Base-by-base conservation (phyloP, 2,113 vertebrate species). In the Regulus satrapa region DNA sequence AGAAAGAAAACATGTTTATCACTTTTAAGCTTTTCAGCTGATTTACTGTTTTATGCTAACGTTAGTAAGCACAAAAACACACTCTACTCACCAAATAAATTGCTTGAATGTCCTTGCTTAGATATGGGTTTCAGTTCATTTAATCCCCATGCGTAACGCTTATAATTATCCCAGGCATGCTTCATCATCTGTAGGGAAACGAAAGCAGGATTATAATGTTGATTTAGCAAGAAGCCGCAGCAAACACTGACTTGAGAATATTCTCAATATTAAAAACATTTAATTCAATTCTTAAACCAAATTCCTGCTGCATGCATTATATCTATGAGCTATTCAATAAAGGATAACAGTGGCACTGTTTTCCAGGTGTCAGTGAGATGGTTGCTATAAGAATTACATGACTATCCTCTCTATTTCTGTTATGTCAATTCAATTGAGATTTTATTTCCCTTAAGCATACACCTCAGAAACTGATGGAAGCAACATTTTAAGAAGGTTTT, bases 41-140 rank as follows among this genome's bases (percentile, higher is more conserved):
- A 91, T 95, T 93, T 93, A 88, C 75, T 64, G 79, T 90, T 93
- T 83, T 55, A 92, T 45, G 68, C 38, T 93, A 91, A 79, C 46
- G 62, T 95, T 85, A 97, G 64, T 92, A 95, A 96, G 85, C 83
- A 97, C 71, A 88, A 97, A 97, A 96, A 74, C 45, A 94, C 54
- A 83, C 58, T 92, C 66, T 97, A 99, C 99, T 99, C 97, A 99
- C 99, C 99, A 98, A 99, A 99, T 95, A 99, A 98, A 98, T 99
- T 99, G 97, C 99, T 99, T 63, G 99, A 99, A 98, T 99, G 99
- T 96, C 99, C 99, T 98, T 99, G 98, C 98, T 99, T 99, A 92
- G 99, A 99, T 97, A 99, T 94, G 18, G 99, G 99, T 93, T 99
- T 98, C 95, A 99, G 98, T 97, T 99, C 99, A 96, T 99, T 99